Percentiles rank a stretch among this genome's conserved stretches.
These are phyloP conservation scores for Trachurus trachurus DNA, from an alignment of 2,797 vertebrate species.

Conservation along the genomic window DNA sequence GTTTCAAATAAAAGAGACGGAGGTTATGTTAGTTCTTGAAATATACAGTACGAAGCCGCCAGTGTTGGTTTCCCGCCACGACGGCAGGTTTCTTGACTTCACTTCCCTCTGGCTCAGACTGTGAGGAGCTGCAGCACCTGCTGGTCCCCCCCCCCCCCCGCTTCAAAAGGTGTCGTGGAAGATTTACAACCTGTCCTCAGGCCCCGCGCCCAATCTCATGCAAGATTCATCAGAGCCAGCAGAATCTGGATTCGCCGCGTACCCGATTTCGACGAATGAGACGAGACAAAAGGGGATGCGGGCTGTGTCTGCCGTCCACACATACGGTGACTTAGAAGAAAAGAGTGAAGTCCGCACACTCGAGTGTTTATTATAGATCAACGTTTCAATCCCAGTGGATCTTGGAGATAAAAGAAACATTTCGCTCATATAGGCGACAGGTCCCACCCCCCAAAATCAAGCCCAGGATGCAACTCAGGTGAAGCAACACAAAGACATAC, in stretches of 20 bases:
- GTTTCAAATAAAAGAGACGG: not conserved
- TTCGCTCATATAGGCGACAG: no score
- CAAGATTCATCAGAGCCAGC: constrained; percentile 53
- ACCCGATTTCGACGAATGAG: constrained; percentile 43
- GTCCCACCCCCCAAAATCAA: no score
- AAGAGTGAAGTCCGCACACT: no score
- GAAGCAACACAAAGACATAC: no score
- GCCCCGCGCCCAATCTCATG: constrained; percentile 43
- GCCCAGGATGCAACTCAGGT: no score
- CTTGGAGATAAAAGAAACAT: no score
- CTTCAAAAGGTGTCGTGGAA: constrained; percentile 37
- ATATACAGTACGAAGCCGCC: not conserved
- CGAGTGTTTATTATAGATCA: no score
- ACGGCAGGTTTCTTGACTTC: not conserved
- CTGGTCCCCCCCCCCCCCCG: not conserved
- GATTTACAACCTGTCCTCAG: constrained; percentile 53
- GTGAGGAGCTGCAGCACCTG: not conserved
- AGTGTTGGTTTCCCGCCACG: not conserved
- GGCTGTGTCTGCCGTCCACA: constrained; percentile 7
- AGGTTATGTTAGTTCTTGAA: not conserved
- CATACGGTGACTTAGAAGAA: no score
- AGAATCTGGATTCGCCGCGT: constrained; percentile 40
- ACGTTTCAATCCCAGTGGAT: no score
- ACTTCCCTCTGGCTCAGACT: constrained; percentile 8
- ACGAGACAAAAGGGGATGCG: constrained; percentile 29